A percentile compares a stretch with the other conserved stretches of the same genome.
phyloP scores from a whole-genome alignment of 2,888 invertebrate species.

The Perizoma affinitatum region DNA sequence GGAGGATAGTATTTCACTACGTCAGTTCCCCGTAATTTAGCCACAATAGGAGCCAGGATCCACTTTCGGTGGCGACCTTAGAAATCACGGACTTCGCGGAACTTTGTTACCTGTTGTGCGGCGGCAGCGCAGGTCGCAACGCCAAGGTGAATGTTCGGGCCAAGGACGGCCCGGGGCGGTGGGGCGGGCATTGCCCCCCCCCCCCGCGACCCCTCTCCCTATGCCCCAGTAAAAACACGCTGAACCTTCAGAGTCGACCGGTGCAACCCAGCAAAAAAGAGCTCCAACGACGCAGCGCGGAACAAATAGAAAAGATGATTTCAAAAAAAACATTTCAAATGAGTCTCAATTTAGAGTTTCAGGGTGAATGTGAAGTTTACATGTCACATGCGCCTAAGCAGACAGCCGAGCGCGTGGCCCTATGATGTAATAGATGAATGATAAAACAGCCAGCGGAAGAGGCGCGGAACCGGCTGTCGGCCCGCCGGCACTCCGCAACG shows the following conservation, averaged over 20 bases:
- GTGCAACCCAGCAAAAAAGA: conserved; percentile 78
- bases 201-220: conserved; percentile 50
- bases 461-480: conserved; percentile 62
- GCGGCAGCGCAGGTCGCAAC: conserved; percentile 54
- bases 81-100: conserved; percentile 83
- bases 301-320: conserved; percentile 78
- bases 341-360: conserved; percentile 61
- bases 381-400: conserved; percentile 79
- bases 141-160: conserved; percentile 84
- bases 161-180: conserved; percentile 79
- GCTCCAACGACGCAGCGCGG: conserved; percentile 57
- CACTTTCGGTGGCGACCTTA: conserved; percentile 80
- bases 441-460: conserved; percentile 73
- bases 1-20: conserved; percentile 31
- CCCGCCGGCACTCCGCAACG: conserved; percentile 45
- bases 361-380: conserved; percentile 65
- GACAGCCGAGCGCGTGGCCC: conserved; percentile 58
- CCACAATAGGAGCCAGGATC: conserved; percentile 50
- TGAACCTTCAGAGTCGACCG: conserved; percentile 74
- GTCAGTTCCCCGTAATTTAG: conserved; percentile 28
- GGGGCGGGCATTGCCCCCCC: conserved; percentile 65
- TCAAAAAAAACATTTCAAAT: conserved; percentile 69
- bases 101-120: conserved; percentile 83
- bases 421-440: conserved; percentile 72
- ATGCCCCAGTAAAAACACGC: conserved; percentile 72